phyloP scores from a whole-genome alignment of 2,113 vertebrate genomes.

The Apodemus speciosus region DNA sequence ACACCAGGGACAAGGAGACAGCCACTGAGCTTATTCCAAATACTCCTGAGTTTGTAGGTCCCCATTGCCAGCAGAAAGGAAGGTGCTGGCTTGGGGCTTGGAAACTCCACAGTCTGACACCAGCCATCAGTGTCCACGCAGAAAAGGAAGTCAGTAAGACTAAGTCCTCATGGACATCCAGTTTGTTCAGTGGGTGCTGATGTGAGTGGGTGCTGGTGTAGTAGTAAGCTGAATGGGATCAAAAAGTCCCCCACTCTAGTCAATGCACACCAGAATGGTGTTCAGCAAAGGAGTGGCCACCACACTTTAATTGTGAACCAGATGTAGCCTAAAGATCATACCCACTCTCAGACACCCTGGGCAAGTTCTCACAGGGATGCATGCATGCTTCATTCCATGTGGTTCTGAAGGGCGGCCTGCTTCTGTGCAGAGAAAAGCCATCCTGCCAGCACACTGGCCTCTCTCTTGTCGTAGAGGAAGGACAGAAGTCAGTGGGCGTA shows the following conservation, averaged over 20 bases:
- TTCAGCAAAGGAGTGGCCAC: not conserved
- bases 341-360: not conserved
- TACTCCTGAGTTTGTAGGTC: not conserved
- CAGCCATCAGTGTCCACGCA: not conserved
- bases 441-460: not conserved
- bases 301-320: not conserved
- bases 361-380: not conserved
- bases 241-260: not conserved
- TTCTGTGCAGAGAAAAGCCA: not conserved
- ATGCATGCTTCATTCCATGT: not conserved
- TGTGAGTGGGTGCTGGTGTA: too few species aligned
- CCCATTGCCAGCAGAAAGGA: not conserved
- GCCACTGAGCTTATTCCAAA: not conserved
- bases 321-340: not conserved
- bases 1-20: not conserved
- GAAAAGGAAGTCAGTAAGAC: not conserved
- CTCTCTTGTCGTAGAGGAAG: not conserved
- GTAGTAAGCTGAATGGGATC: not conserved
- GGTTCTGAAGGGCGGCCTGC: not conserved
- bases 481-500: not conserved
- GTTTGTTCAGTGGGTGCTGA: not conserved
- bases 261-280: not conserved
- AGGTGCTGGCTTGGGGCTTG: not conserved
- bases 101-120: not conserved
- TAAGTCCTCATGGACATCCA: not conserved